Evolutionary conservation across 1,140 invertebrate species (phyloP).

Genomic region (Charaxes varanes): DNA sequence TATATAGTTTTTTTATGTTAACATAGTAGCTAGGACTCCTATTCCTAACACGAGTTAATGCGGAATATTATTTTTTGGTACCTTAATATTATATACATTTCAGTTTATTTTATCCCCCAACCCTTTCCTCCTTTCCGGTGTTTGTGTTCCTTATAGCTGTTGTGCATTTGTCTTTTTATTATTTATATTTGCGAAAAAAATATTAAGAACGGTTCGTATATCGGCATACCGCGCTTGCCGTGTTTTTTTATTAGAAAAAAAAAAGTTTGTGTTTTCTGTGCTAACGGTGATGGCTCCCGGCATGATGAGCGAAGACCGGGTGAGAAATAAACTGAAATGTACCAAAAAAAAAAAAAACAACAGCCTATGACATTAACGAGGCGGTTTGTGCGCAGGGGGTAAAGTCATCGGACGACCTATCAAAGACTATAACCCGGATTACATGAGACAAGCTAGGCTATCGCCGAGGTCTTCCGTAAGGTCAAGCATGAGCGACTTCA

Average conservation of each 20-base stretch:
- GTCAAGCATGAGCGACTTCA: constrained; percentile 67
- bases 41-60: constrained; percentile 58
- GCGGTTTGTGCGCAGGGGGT: constrained; percentile 49
- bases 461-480: constrained; percentile 62
- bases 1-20: constrained; percentile 16
- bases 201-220: constrained; percentile 12
- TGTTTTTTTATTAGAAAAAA: constrained; percentile 5
- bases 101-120: constrained; percentile 64
- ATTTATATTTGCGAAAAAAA: constrained; percentile 20
- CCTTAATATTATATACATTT: constrained; percentile 70
- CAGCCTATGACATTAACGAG: constrained; percentile 29
- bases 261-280: constrained; percentile 40
- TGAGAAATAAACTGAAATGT: constrained; percentile 71
- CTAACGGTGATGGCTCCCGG: constrained; percentile 46
- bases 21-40: constrained; percentile 39
- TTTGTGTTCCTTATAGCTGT: constrained; percentile 44
- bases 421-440: constrained; percentile 63
- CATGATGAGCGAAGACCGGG: constrained; percentile 31
- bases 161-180: constrained; percentile 30
- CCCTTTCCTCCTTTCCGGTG: constrained; percentile 41
- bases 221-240: background rate
- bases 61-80: constrained; percentile 44
- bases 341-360: constrained; percentile 32
- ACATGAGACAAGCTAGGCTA: constrained; percentile 44
- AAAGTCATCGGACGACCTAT: constrained; percentile 58